A percentile compares a stretch with the other conserved stretches of the same genome.
phyloP scores from a whole-genome alignment of 1,140 invertebrate species.

The Macrotrachela quadricornifera region DNA sequence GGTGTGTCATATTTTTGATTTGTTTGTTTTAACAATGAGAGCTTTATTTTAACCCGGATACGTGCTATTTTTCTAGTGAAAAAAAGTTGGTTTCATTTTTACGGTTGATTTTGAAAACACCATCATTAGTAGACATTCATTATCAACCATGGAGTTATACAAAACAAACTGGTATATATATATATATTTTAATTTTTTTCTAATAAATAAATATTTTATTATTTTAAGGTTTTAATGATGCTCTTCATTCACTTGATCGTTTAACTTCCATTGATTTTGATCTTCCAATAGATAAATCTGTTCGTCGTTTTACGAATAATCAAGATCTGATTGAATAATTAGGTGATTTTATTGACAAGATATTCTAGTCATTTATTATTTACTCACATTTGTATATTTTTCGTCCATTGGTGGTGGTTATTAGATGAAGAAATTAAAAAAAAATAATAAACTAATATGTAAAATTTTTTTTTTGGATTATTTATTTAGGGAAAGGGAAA shows the following conservation, averaged over 20 bases:
- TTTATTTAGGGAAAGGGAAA: no score
- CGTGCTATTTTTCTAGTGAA: conserved; percentile 38
- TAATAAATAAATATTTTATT: conserved; percentile 3
- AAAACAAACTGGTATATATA: conserved; percentile 52
- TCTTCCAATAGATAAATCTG: conserved; percentile 53
- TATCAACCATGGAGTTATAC: conserved; percentile 88
- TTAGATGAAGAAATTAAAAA: no score
- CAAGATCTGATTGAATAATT: no score
- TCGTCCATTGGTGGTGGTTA: no score
- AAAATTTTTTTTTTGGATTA: no score
- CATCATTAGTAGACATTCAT: conserved; percentile 60
- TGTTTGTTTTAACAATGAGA: background rate
- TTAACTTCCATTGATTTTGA: conserved; percentile 66
- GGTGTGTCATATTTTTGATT: no score
- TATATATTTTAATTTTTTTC: background rate
- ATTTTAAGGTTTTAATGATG: conserved; percentile 72
- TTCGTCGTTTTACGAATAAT: no score
- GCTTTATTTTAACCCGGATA: background rate
- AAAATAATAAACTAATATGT: no score
- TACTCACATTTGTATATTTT: no score
- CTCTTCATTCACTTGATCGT: conserved; percentile 64
- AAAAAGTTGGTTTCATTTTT: conserved; percentile 77
- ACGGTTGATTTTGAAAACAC: conserved; percentile 67
- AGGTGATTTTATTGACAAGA: no score
- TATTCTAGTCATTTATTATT: no score